Evolutionary conservation across 1,140 invertebrate genomes (phyloP), one percentile per base, ranked within the genome.

Genomic region (Periplaneta americana): DNA sequence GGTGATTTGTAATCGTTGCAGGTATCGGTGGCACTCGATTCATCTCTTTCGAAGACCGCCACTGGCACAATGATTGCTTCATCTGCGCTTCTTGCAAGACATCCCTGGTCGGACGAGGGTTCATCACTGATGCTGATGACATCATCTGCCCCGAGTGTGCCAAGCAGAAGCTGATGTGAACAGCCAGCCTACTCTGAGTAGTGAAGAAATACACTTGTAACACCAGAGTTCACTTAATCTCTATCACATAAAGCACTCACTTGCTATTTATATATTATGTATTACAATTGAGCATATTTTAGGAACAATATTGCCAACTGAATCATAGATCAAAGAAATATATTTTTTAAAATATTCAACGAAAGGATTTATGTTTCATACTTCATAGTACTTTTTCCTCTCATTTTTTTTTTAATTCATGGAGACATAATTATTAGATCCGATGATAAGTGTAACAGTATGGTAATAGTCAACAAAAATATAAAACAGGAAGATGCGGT

Each of bases 31-130:
- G 98, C 86, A 99, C 98, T 66, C 96, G 98, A 85, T 99, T 99
- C 92, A 99, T 99, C 89, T 99, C 97, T 74, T 99, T 99, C 90
- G 98, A 99, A 88, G 98, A 99, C 90, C 95, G 98, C 83, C 98
- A 99, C 89, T 99, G 99, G 99, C 98, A 99, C 91, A 99, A 99
- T 89, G 97, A 99, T 89, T 99, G 99, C 91, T 99, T 99, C 92
- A 96, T 97, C 88, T 99, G 98, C 90, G 96, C 97, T 85, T 94
- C 94, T 84, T 99, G 99, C 92, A 95, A 96, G 86, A 94, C 94
- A 75, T 98, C 97, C 74, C 92, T 99, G 85, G 98, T 99, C 33
- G 98, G 98, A 82, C 96, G 97, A 87, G 99, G 98, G 82, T 99
- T 99, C 91, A 99, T 99, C 89, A 99, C 98, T 85, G 98, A 99